A percentile compares a stretch with the other conserved stretches of the same genome.
phyloP scores from a whole-genome alignment of 2,113 vertebrate species.

The Alouatta palliata region DNA sequence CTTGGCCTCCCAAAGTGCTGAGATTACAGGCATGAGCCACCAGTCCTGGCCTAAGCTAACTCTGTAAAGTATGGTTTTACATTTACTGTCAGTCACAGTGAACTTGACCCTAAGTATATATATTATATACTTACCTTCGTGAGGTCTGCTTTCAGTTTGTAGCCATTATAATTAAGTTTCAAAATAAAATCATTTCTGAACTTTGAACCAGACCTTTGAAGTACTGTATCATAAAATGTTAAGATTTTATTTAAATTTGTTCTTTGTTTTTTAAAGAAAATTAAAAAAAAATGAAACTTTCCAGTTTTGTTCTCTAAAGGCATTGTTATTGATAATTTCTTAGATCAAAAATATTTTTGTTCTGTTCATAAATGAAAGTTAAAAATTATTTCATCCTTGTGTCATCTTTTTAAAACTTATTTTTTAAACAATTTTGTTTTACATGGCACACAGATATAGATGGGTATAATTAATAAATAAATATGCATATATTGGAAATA shows the following conservation, averaged over 20 bases:
- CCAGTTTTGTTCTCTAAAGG: conserved; percentile 1
- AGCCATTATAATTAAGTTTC: conserved; percentile 25
- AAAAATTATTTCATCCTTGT: conserved; percentile 33
- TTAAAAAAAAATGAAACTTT: neutral
- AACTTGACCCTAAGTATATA: neutral
- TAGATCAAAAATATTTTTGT: conserved; percentile 33
- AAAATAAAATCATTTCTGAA: conserved; percentile 22
- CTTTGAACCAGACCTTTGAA: conserved; percentile 51
- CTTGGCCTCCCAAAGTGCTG: too few species aligned
- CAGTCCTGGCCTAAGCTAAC: neutral
- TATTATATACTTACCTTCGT: neutral
- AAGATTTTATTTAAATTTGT: neutral
- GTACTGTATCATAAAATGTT: conserved; percentile 13
- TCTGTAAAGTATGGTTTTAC: conserved; percentile 29
- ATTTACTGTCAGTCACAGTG: neutral
- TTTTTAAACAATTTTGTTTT: neutral
- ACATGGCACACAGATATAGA: neutral
- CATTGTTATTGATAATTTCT: conserved; percentile 26
- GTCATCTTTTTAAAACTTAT: conserved; percentile 1
- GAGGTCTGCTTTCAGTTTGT: neutral
- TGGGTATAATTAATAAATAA: conserved; percentile 34
- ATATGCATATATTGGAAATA: neutral
- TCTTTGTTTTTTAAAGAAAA: neutral
- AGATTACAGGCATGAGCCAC: too few species aligned
- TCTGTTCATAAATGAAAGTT: conserved; percentile 21